phyloP scores from a whole-genome alignment of 2,888 invertebrate species.

The Thera obeliscata region DNA sequence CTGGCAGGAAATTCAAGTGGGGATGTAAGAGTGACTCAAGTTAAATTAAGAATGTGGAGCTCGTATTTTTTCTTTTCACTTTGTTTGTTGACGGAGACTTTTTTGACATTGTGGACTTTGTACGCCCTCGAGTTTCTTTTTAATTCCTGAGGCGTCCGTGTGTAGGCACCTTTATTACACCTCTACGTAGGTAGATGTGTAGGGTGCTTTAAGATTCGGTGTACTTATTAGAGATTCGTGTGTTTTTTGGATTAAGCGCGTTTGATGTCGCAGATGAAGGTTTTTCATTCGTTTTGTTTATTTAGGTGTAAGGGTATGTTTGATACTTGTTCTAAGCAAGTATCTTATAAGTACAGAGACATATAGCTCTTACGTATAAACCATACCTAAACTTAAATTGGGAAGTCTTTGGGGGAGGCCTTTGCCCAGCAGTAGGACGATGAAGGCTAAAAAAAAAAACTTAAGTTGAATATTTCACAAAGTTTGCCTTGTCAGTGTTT shows the following conservation, averaged over 20 bases:
- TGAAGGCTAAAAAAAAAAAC: too few species aligned
- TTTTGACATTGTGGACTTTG: slow-evolving; percentile 82
- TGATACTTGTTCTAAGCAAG: background rate
- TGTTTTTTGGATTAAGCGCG: slow-evolving; percentile 77
- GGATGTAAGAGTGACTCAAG: slow-evolving; percentile 83
- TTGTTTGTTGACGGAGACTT: slow-evolving; percentile 82
- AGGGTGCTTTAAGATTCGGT: slow-evolving; percentile 58
- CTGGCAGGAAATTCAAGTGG: slow-evolving; percentile 63
- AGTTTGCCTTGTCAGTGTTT: too few species aligned
- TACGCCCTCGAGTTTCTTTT: slow-evolving; percentile 64
- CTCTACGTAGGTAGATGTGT: slow-evolving; percentile 59
- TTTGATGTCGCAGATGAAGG: slow-evolving; percentile 76
- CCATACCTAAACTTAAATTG: too few species aligned
- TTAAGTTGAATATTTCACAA: too few species aligned
- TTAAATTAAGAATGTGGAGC: slow-evolving; percentile 85
- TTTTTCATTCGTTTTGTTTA: slow-evolving; percentile 75
- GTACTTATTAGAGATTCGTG: slow-evolving; percentile 80
- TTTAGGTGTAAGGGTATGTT: slow-evolving; percentile 49
- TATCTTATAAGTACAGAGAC: too few species aligned
- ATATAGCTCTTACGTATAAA: too few species aligned
- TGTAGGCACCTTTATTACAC: slow-evolving; percentile 69
- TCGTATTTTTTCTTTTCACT: slow-evolving; percentile 71
- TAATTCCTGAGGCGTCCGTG: slow-evolving; percentile 79
- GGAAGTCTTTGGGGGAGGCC: too few species aligned
- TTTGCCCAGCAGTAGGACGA: too few species aligned